These are phyloP conservation scores for Zosterops hypoxanthus DNA, from an alignment of 2,113 vertebrate genomes.

Conservation along the genomic window DNA sequence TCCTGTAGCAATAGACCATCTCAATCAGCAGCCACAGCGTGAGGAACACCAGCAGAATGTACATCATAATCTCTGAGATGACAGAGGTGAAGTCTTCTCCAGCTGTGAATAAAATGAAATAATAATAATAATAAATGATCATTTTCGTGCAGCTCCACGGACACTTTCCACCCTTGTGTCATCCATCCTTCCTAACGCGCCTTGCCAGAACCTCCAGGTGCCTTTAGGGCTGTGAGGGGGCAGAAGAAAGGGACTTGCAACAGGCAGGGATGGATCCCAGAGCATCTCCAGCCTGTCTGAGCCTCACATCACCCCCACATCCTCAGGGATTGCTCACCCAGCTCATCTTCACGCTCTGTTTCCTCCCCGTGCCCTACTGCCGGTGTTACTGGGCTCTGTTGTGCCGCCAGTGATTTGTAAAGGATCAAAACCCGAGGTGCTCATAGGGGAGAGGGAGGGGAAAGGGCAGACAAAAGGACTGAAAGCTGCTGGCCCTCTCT, in stretches of 20 bases:
- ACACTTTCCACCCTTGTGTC: accelerated
- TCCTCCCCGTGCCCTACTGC: not conserved
- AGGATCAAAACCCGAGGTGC: not conserved
- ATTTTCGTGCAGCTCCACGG: not conserved
- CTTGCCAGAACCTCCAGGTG: not conserved
- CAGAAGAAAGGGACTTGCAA: not conserved
- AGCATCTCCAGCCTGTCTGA: not conserved
- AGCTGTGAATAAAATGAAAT: slow-evolving; percentile 70
- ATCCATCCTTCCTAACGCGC: not conserved
- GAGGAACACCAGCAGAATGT: slow-evolving; percentile 93
- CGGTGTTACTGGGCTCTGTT: not conserved
- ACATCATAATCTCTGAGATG: slow-evolving; percentile 98
- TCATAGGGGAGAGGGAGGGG: not conserved
- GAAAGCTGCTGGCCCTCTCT: not conserved
- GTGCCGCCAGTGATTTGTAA: not conserved
- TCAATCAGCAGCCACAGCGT: slow-evolving; percentile 95
- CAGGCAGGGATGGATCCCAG: not conserved
- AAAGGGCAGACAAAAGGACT: not conserved
- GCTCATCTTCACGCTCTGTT: not conserved
- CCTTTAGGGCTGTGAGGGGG: not conserved
- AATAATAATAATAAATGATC: no score
- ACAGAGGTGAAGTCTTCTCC: slow-evolving; percentile 83
- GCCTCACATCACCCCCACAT: not conserved
- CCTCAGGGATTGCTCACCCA: not conserved
- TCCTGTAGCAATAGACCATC: slow-evolving; percentile 98